Evolutionary conservation across 2,888 invertebrate species (phyloP).

Genomic region (Tetragonula carbonaria): DNA sequence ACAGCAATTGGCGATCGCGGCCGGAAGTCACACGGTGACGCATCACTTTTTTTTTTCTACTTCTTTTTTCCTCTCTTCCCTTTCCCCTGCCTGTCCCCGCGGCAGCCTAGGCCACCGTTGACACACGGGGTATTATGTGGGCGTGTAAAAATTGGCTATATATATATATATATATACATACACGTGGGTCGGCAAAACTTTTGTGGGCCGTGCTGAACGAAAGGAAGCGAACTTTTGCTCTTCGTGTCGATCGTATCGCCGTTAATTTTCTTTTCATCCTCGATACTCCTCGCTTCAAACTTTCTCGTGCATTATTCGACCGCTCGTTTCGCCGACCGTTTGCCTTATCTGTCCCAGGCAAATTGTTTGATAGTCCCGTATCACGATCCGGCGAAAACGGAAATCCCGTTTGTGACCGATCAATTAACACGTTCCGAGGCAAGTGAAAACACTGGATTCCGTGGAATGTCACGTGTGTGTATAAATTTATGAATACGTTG

Average conservation of each 20-base stretch:
- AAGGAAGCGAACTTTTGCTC: conserved; percentile 29
- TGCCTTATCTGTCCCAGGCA: neutral
- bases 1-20: conserved; percentile 29
- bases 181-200: conserved; percentile 63
- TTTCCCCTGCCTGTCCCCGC: neutral
- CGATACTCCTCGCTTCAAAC: conserved; percentile 10
- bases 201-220: conserved; percentile 29
- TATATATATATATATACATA: too few relatives aligned
- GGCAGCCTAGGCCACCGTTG: conserved; percentile 2
- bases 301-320: conserved; percentile 11
- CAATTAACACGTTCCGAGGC: conserved; percentile 30
- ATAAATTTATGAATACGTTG: too few relatives aligned
- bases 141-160: conserved; percentile 36
- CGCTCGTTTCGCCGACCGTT: conserved; percentile 16
- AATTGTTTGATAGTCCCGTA: neutral
- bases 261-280: conserved; percentile 28
- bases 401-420: conserved; percentile 14
- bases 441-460: too few relatives aligned
- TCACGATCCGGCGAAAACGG: neutral
- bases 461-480: too few relatives aligned
- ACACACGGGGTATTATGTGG: conserved; percentile 57
- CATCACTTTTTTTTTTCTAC: conserved; percentile 19
- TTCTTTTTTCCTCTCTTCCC: too few relatives aligned
- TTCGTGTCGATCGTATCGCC: conserved; percentile 29
- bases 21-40: conserved; percentile 53